A percentile compares a stretch with the other conserved stretches of the same genome.
Evolutionary conservation across 2,797 vertebrate genomes (phyloP).

Genomic region (Notolepis coatsorum): DNA sequence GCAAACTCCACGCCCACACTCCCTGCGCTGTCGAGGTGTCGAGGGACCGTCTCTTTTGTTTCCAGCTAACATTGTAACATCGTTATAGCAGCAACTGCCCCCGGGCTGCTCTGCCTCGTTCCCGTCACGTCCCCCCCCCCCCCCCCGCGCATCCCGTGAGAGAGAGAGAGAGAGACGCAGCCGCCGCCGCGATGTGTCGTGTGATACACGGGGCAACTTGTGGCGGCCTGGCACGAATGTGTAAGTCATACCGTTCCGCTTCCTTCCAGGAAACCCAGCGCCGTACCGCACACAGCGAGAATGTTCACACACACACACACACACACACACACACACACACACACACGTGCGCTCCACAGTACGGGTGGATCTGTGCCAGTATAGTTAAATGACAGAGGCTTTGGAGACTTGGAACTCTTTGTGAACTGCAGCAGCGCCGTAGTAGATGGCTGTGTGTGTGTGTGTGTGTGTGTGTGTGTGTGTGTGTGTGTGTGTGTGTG

Average conservation of each 20-base stretch:
- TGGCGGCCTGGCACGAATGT: slow-evolving; percentile 36
- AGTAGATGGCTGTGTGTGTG: too few species aligned
- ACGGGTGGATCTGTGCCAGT: neutral
- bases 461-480: too few species aligned
- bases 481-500: too few species aligned
- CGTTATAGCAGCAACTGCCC: neutral
- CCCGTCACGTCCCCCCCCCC: slow-evolving; percentile 12
- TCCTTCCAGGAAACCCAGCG: slow-evolving; percentile 26
- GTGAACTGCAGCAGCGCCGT: too few species aligned
- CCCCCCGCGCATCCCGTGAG: neutral
- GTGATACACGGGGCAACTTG: slow-evolving; percentile 46
- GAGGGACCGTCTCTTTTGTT: neutral
- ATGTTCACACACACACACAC: too few species aligned
- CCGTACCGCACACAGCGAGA: neutral
- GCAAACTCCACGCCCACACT: slow-evolving; percentile 6
- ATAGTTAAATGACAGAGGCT: neutral
- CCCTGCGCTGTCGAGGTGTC: slow-evolving; percentile 6
- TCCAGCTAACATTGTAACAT: neutral
- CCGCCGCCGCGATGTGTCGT: slow-evolving; percentile 35
- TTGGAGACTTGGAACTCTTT: too few species aligned
- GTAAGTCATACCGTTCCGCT: slow-evolving; percentile 14
- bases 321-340: too few species aligned
- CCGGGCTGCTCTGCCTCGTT: neutral
- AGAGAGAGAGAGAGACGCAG: neutral
- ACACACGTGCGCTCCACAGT: too few species aligned